These are phyloP conservation scores for Macaria liturata DNA, from an alignment of 2,888 invertebrate species.

Conservation along the genomic window DNA sequence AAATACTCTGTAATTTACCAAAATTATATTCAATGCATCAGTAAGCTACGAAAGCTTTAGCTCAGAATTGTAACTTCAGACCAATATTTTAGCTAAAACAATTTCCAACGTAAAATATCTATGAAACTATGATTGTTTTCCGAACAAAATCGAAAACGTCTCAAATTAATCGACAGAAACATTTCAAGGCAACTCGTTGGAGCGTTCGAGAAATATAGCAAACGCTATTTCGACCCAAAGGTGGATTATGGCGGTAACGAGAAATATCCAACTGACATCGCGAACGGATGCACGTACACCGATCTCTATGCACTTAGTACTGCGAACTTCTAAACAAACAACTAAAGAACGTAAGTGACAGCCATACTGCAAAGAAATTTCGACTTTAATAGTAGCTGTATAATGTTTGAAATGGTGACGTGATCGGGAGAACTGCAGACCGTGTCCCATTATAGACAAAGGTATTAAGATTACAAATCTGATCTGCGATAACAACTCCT, in stretches of 20 bases:
- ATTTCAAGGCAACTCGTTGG: slow-evolving; percentile 34
- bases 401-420: slow-evolving; percentile 38
- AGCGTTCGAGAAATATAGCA: slow-evolving; percentile 69
- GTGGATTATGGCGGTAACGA: slow-evolving; percentile 79
- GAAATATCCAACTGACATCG: slow-evolving; percentile 78
- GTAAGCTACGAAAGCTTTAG: no score
- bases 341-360: slow-evolving; percentile 41
- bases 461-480: slow-evolving; percentile 40
- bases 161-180: slow-evolving; percentile 24
- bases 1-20: no score
- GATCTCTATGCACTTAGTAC: slow-evolving; percentile 77
- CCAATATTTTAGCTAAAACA: no score
- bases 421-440: slow-evolving; percentile 34
- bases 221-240: slow-evolving; percentile 61
- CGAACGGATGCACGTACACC: slow-evolving; percentile 74
- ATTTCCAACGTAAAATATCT: no score
- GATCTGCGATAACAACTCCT: slow-evolving; percentile 36
- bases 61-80: no score
- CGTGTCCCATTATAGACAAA: slow-evolving; percentile 34
- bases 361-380: slow-evolving; percentile 26
- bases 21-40: no score
- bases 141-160: no score
- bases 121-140: no score
- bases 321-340: slow-evolving; percentile 39
- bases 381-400: slow-evolving; percentile 26